phyloP scores from a whole-genome alignment of 2,888 invertebrate species.

The Ichneumoninae sp. region DNA sequence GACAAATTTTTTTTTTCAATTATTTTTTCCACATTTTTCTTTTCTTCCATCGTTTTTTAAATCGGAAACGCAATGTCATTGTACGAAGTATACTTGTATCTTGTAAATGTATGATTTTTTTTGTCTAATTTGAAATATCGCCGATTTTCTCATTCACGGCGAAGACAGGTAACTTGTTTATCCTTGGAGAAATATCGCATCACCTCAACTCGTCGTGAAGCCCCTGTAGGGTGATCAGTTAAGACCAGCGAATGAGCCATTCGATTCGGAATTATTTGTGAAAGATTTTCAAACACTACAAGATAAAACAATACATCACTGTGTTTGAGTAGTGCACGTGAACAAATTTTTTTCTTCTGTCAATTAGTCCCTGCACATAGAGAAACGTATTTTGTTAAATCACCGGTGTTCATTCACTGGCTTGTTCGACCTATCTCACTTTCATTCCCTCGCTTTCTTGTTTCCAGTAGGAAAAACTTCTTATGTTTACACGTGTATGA shows the following conservation, averaged over 20 bases:
- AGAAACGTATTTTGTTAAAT: too few relatives aligned
- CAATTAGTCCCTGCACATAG: neutral
- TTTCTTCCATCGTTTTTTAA: neutral
- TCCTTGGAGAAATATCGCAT: conserved; percentile 9
- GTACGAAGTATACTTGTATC: neutral
- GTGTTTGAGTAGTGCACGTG: too few relatives aligned
- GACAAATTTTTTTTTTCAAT: neutral
- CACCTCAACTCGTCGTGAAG: neutral
- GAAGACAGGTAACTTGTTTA: neutral
- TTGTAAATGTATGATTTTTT: too few relatives aligned
- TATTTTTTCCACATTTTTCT: neutral
- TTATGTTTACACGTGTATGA: conserved; percentile 63
- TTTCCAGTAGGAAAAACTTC: conserved; percentile 69
- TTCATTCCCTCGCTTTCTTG: conserved; percentile 54
- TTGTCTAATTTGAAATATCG: neutral
- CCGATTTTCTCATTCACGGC: neutral
- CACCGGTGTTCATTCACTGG: conserved; percentile 16
- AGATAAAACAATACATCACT: neutral
- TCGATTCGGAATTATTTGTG: neutral
- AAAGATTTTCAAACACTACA: neutral
- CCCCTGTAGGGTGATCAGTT: neutral
- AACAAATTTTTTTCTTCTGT: neutral
- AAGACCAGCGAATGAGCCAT: neutral
- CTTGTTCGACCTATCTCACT: conserved; percentile 25
- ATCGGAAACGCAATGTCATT: neutral